Evolutionary conservation across 2,888 invertebrate species (phyloP), one percentile per base, ranked within the genome.

Genomic region (Augiades crinisus): DNA sequence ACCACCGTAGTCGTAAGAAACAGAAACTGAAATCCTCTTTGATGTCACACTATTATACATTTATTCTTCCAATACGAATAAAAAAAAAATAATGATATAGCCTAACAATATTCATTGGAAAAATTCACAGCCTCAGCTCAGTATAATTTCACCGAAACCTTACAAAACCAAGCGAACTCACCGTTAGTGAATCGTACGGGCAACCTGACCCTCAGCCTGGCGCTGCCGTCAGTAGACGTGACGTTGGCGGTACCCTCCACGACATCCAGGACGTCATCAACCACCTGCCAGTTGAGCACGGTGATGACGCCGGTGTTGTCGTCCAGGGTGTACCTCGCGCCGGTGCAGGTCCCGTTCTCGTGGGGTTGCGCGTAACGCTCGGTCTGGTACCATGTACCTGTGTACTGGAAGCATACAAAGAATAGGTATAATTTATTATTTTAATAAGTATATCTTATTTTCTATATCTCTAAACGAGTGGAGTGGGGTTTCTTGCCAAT

Each of bases 381-480:
- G 3, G 72, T 75, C 46, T 85, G 79, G 63, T 83, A 89, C 90
- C 88, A 90, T 1, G 67, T 77, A 37, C 80, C 85, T 16, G 72
- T 68, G 57, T 80, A 90, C 90, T 85, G 74, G 60, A 52, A 33
- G n/a, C n/a, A n/a, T n/a, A n/a, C n/a, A n/a, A n/a, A n/a, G n/a
- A n/a, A n/a, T n/a, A n/a, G n/a, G n/a, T n/a, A n/a, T n/a, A n/a
- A n/a, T n/a, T n/a, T n/a, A n/a, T n/a, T n/a, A n/a, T n/a, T n/a
- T n/a, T n/a, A n/a, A n/a, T n/a, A n/a, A n/a, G n/a, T n/a, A n/a
- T n/a, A n/a, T n/a, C n/a, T n/a, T n/a, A n/a, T n/a, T n/a, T n/a
- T n/a, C n/a, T n/a, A n/a, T n/a, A n/a, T n/a, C n/a, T n/a, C n/a
- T n/a, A n/a, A n/a, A n/a, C n/a, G n/a, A n/a, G n/a, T n/a, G n/a